Percentiles rank a stretch among this genome's conserved stretches.
Evolutionary conservation across 2,113 vertebrate genomes (phyloP).

Genomic region (Manacus vitellinus): DNA sequence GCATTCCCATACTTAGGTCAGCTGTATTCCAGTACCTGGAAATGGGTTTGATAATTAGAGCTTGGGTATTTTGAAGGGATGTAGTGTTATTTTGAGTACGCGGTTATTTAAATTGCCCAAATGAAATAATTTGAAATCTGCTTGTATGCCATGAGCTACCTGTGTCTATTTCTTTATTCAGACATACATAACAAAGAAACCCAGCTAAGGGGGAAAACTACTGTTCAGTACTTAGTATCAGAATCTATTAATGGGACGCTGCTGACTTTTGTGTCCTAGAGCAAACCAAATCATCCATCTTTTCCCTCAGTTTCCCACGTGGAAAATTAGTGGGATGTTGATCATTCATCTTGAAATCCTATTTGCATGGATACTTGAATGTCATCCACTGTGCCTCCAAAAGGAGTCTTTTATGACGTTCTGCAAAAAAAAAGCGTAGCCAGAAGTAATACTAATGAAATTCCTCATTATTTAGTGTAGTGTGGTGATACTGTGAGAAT

Average conservation of each 20-base stretch:
- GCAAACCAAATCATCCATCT: not conserved
- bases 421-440: not conserved
- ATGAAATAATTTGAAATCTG: not conserved
- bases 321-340: not conserved
- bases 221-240: not conserved
- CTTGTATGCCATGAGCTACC: not conserved
- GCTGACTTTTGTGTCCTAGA: not conserved
- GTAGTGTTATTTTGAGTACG: not conserved
- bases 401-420: not conserved
- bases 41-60: not conserved
- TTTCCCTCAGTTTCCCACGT: not conserved
- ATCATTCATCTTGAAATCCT: not conserved
- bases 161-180: not conserved
- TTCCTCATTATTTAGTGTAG: not conserved
- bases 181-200: not conserved
- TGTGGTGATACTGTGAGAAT: not conserved
- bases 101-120: not conserved
- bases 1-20: not conserved
- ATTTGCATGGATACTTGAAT: not conserved
- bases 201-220: not conserved
- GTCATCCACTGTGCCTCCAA: not conserved
- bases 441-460: not conserved
- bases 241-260: not conserved
- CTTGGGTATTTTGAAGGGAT: not conserved
- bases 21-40: not conserved